Evolutionary conservation across 2,797 vertebrate genomes (phyloP).

Genomic region (Numenius phaeopus): DNA sequence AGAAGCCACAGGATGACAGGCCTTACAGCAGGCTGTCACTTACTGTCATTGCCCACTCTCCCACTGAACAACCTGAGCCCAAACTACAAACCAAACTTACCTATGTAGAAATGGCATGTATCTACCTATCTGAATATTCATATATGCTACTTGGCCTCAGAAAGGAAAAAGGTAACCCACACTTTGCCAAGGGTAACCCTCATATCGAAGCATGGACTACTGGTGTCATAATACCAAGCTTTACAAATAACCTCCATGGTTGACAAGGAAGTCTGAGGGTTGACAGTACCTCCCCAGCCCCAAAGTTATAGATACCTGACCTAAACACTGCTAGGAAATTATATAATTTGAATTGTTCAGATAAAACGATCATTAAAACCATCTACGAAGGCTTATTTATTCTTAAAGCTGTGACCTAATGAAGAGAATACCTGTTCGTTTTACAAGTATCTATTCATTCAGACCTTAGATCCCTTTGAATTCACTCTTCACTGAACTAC

Average conservation of each 20-base stretch:
- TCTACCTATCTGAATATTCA: fast-evolving
- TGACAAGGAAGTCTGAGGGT: neutral
- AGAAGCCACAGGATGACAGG: neutral
- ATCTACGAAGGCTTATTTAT: neutral
- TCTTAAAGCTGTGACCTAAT: neutral
- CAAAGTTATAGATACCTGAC: neutral
- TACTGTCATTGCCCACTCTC: neutral
- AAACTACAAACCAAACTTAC: neutral
- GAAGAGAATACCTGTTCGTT: neutral
- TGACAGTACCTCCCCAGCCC: neutral
- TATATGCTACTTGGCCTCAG: neutral
- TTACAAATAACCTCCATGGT: neutral
- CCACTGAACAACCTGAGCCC: neutral
- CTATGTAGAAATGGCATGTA: neutral
- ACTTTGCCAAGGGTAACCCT: neutral
- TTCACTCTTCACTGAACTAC: neutral
- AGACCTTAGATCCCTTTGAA: neutral
- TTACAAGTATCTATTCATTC: neutral
- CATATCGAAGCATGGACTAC: neutral
- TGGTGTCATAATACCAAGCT: neutral
- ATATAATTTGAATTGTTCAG: neutral
- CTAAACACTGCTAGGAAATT: neutral
- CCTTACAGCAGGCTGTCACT: neutral
- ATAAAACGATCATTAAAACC: neutral
- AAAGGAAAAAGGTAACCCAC: neutral